Conservation (phyloP, 2,888 invertebrate species). For the Diaphora mendica region DNA sequence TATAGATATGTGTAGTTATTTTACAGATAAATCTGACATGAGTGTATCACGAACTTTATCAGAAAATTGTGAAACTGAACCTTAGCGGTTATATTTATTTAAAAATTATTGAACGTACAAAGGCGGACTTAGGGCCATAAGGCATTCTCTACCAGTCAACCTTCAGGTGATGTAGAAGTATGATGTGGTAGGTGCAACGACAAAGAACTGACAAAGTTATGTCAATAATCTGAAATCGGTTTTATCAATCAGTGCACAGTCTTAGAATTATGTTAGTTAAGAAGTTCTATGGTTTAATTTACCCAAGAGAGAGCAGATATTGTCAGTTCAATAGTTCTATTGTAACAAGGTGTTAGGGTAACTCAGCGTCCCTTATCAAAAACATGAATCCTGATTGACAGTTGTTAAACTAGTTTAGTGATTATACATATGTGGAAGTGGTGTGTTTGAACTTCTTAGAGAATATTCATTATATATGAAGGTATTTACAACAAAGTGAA, state of each 20-base stretch:
- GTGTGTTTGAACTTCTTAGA: neutral
- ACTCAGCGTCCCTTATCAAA: conserved; percentile 13
- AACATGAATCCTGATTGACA: conserved; percentile 6
- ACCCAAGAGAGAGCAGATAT: neutral
- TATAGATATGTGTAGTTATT: too few relatives aligned
- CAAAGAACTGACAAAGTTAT: too few relatives aligned
- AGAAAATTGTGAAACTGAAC: too few relatives aligned
- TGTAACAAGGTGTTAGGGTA: conserved; percentile 8
- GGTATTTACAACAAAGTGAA: neutral
- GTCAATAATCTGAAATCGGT: neutral
- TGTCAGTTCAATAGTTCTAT: conserved; percentile 11
- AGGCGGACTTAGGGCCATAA: too few relatives aligned
- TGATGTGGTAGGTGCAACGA: too few relatives aligned
- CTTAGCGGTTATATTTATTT: too few relatives aligned
- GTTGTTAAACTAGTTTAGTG: neutral
- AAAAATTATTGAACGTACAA: too few relatives aligned
- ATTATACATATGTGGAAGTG: neutral
- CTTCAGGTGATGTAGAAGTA: too few relatives aligned
- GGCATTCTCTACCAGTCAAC: too few relatives aligned
- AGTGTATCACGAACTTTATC: too few relatives aligned
- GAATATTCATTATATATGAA: neutral
- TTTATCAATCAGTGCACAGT: neutral
- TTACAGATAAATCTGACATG: too few relatives aligned
- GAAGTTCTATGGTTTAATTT: neutral
- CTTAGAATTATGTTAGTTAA: neutral